A percentile compares a stretch with the other conserved stretches of the same genome.
Evolutionary conservation across 2,888 invertebrate genomes (phyloP).

Genomic region (Tetropium fuscum): DNA sequence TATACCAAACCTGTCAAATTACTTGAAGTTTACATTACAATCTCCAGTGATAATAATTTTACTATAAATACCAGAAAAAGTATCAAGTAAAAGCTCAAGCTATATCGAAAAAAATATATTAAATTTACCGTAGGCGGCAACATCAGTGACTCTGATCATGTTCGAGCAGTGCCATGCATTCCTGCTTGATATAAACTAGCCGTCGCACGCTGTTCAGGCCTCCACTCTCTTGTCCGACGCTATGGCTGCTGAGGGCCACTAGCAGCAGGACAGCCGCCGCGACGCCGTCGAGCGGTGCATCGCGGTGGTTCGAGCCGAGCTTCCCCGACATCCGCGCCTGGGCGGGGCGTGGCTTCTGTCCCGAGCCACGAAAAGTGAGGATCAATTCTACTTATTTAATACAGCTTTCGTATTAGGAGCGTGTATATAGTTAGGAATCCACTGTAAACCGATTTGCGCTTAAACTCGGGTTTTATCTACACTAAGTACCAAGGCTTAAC

Average conservation of each 20-base stretch:
- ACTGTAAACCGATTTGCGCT: constrained; percentile 68
- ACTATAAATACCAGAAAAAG: no score
- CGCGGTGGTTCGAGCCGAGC: constrained; percentile 49
- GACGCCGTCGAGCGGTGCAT: constrained; percentile 44
- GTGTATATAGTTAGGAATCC: constrained; percentile 68
- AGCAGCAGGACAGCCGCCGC: constrained; percentile 44
- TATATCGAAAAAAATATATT: no score
- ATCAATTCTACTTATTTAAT: constrained; percentile 69
- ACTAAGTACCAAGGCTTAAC: constrained; percentile 67
- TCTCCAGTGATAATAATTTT: no score
- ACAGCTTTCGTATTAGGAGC: constrained; percentile 68
- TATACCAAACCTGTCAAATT: no score
- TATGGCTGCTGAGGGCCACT: constrained; percentile 17
- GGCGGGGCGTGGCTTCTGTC: constrained; percentile 59
- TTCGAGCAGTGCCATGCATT: not conserved
- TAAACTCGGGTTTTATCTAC: constrained; percentile 68
- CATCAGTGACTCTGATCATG: not conserved
- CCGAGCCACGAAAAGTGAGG: constrained; percentile 67
- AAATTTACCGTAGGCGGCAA: no score
- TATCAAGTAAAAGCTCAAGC: no score
- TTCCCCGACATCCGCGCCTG: constrained; percentile 48
- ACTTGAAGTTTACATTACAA: no score
- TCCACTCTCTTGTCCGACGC: constrained; percentile 23
- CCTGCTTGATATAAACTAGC: not conserved
- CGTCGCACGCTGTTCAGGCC: not conserved